Percentiles rank a stretch among this genome's conserved stretches.
phyloP scores from a whole-genome alignment of 2,797 vertebrate genomes.

The Anabas testudineus region DNA sequence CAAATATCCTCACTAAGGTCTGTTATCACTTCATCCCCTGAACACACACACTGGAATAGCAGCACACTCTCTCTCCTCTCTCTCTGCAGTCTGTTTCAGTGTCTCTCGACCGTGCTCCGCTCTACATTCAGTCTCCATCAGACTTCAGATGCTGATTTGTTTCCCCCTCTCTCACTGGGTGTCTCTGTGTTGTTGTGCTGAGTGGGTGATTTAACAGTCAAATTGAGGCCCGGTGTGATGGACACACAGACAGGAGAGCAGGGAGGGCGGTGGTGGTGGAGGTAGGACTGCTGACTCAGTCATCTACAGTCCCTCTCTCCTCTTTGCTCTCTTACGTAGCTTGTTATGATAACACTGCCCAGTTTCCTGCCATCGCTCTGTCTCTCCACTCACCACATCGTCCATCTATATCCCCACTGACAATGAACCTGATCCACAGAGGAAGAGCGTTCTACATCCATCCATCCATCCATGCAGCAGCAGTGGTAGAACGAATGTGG shows the following conservation, averaged over 20 bases:
- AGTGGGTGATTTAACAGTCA: conserved; percentile 83
- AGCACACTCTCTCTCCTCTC: conserved; percentile 19
- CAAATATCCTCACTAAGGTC: conserved; percentile 2
- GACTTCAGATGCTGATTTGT: conserved; percentile 59
- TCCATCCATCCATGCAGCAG: neutral
- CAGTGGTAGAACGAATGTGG: too few relatives aligned
- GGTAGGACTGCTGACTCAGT: conserved; percentile 69
- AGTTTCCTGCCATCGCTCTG: conserved; percentile 48
- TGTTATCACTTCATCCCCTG: neutral
- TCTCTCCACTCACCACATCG: conserved; percentile 32
- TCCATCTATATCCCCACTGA: conserved; percentile 31
- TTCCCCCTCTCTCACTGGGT: conserved; percentile 28
- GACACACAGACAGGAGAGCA: conserved; percentile 39
- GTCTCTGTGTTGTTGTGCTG: conserved; percentile 70
- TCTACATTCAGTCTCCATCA: conserved; percentile 8
- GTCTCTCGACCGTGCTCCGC: conserved; percentile 21
- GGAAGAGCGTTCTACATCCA: conserved; percentile 32
- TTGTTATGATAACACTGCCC: conserved; percentile 55
- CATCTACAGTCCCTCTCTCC: conserved; percentile 36
- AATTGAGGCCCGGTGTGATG: conserved; percentile 77
- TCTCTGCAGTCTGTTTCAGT: conserved; percentile 17
- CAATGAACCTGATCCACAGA: conserved; percentile 58
- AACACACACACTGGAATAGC: neutral
- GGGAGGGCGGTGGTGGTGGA: conserved; percentile 19
- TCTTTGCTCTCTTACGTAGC: conserved; percentile 45